Base-by-base conservation (phyloP, 2,888 invertebrate species). In the Ormyrus nitidulus region DNA sequence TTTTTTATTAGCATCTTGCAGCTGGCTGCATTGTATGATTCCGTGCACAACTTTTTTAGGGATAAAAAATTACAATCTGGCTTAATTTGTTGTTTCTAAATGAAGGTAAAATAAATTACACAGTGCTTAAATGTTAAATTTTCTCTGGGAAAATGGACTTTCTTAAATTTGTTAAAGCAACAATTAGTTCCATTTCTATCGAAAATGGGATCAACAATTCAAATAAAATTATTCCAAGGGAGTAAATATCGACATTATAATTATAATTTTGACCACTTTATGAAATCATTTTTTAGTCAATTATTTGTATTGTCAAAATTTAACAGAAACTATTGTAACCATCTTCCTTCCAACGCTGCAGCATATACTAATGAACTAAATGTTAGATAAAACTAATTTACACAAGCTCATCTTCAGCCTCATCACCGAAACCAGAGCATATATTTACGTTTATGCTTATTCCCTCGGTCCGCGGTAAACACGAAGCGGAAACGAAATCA, bases 181-280 rank as follows among this genome's bases (percentile, higher is more conserved):
- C 90, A 81, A 95, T 93, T 72, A 99, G 93, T 91, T 99, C 99
- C 93, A 97, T 95, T 90, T 97, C 96, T 0, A 99, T 99, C 9
- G 92, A 91, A 90, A 99, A 99, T 19, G 97, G 96, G 72, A 96
- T 94, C 61, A 99, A 92, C 77, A 99, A 90, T 91, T 99, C 99
- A 90, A 98, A 97, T 84, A 98, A 93, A 82, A 99, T 98, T 79
- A 99, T 92, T 0, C 98, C 99, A 83, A 99, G 92, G 0, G 98
- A 97, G 92, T 96, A 99, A 80, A 99, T 98, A 91, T 99, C 99
- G 75, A 98, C 98, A 91, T 98, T 98, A 91, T 95, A 96, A 88
- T 95, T 95, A 89, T 97, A 97, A 0, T 94, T 93, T 56, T 93
- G 92, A 0, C 96, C 95, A 10, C 92, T 91, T 19, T 1, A 19